These are phyloP conservation scores for Actinopyga echinites DNA, from an alignment of 53 echinoderm and acorn worm genomes.

Conservation along the genomic window DNA sequence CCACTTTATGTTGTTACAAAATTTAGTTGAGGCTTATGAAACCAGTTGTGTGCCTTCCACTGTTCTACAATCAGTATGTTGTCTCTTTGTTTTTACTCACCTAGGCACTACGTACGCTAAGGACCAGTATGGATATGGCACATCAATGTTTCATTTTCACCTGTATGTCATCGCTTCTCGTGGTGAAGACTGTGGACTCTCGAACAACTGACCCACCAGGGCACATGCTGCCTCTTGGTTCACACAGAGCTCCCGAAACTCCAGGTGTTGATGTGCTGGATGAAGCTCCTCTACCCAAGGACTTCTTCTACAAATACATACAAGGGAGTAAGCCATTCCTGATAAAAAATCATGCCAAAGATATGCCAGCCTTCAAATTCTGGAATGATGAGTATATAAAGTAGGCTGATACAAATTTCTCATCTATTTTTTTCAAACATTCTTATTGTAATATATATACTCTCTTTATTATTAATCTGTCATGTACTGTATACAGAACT, in stretches of 20 bases:
- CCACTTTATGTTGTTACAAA: no score
- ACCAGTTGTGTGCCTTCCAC: no score
- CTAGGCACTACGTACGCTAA: no score
- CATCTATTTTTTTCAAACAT: no score
- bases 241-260: slow-evolving; percentile 61
- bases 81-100: no score
- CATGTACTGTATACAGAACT: not conserved
- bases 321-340: slow-evolving; percentile 69
- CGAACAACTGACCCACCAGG: slow-evolving; percentile 45
- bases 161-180: no score
- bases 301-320: slow-evolving; percentile 76
- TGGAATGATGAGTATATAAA: slow-evolving; percentile 93
- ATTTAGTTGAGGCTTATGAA: no score
- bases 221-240: slow-evolving; percentile 79
- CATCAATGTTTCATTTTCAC: no score
- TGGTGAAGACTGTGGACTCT: not conserved
- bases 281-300: slow-evolving; percentile 59
- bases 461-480: not conserved
- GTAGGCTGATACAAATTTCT: slow-evolving; percentile 56
- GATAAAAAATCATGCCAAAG: slow-evolving; percentile 79
- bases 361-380: slow-evolving; percentile 74
- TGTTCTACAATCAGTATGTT: no score
- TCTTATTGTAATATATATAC: not conserved
- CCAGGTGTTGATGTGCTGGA: slow-evolving; percentile 62
- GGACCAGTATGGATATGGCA: no score